Percentiles rank a stretch among this genome's conserved stretches.
Evolutionary conservation across 2,888 invertebrate genomes (phyloP).

Genomic region (Danaus chrysippus): DNA sequence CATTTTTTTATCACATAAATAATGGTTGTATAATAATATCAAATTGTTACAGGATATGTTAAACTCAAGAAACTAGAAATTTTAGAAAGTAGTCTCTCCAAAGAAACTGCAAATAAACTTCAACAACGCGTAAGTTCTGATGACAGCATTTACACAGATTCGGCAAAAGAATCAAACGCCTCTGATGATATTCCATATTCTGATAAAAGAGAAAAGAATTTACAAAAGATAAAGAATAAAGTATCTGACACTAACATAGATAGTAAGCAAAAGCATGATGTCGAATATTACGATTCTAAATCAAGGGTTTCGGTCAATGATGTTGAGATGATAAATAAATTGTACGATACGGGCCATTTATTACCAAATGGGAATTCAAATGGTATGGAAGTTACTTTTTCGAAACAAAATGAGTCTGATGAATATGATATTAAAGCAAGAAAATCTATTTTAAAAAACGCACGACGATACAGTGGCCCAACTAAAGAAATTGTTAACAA

Average conservation of each 20-base stretch:
- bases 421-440: constrained; percentile 44
- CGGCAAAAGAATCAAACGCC: constrained; percentile 66
- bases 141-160: constrained; percentile 67
- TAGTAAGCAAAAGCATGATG: constrained; percentile 8
- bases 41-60: constrained; percentile 73
- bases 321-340: constrained; percentile 4
- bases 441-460: constrained; percentile 64
- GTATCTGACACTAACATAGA: constrained; percentile 25
- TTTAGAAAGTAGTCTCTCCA: constrained; percentile 60
- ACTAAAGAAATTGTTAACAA: constrained; percentile 41
- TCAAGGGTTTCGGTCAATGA: neutral
- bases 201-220: constrained; percentile 47
- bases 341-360: neutral
- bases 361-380: neutral
- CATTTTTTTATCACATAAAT: neutral
- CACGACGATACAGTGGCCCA: constrained; percentile 48
- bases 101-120: constrained; percentile 45
- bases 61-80: constrained; percentile 77
- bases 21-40: constrained; percentile 5
- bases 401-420: constrained; percentile 36
- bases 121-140: constrained; percentile 45
- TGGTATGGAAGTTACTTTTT: neutral
- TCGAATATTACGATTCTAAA: constrained; percentile 5
- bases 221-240: constrained; percentile 51
- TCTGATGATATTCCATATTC: constrained; percentile 56